Percentiles rank a stretch among this genome's conserved stretches.
Evolutionary conservation across 2,888 invertebrate genomes (phyloP).

Genomic region (Thecophora atra): DNA sequence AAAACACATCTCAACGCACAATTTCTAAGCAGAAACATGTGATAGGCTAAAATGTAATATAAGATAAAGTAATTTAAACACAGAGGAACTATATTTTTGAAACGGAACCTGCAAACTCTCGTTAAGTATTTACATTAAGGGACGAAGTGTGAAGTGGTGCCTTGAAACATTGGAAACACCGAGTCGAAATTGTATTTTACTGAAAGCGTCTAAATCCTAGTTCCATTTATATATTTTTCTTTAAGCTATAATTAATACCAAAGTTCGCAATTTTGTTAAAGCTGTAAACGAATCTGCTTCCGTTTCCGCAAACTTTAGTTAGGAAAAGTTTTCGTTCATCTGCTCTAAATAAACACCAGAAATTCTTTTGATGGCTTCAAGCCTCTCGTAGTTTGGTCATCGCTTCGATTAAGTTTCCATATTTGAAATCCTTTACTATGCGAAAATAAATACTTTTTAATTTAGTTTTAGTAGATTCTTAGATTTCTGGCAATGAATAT

Average conservation of each 20-base stretch:
- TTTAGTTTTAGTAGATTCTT: constrained; percentile 6
- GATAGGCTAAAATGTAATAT: constrained; percentile 30
- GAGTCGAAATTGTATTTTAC: too few relatives aligned
- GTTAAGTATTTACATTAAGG: constrained; percentile 28
- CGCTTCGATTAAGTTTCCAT: not conserved
- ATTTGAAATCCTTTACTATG: not conserved
- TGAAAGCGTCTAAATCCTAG: not conserved
- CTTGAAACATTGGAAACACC: too few relatives aligned
- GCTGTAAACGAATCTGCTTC: not conserved
- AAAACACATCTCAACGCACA: constrained; percentile 32
- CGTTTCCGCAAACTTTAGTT: not conserved
- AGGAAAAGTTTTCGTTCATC: constrained; percentile 3
- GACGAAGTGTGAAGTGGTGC: constrained; percentile 9
- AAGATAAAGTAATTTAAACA: constrained; percentile 26
- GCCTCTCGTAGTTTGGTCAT: constrained; percentile 17
- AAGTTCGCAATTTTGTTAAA: constrained; percentile 53
- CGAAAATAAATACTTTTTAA: not conserved
- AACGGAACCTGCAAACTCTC: constrained; percentile 32
- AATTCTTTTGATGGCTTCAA: not conserved
- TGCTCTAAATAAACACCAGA: not conserved
- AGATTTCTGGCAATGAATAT: not conserved
- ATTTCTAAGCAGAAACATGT: constrained; percentile 33
- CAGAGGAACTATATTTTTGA: constrained; percentile 37
- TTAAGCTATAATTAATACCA: constrained; percentile 61
- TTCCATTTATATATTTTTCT: not conserved